Base-by-base conservation (phyloP, 1,140 invertebrate species). In the Popillia japonica region DNA sequence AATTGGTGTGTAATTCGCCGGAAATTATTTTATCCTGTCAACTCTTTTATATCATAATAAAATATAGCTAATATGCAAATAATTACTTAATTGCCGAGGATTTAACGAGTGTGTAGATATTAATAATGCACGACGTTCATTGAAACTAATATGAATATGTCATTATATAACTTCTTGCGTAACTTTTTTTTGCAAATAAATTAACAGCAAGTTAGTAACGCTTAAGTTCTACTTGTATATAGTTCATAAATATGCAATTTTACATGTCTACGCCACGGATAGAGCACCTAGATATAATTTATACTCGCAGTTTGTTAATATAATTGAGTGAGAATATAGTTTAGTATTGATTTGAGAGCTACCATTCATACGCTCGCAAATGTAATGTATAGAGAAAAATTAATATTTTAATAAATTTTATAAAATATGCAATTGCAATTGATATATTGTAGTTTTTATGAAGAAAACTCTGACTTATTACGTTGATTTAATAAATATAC, bases 161-260 rank as follows among this genome's bases (percentile, higher is more conserved):
- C 22, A 22, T 68, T 68, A 68, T 22, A 34, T 68, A 68, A 68
- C 27, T 68, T 68, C 61, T 68, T 27, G 27, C 61, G 22, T 34
- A 68, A 68, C 20, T 68, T 55, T 55, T 55, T 55, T 34, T 55
- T 68, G 6, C 22, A 68, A 68, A 68, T 22, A 34, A 23, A 68
- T 8, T 9, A 17, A 3, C 27, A 8, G 20, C 23, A 22, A 34
- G 48, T n/a, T 7, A 7, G 2, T 17, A 23, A 10, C 27, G 61
- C 7, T 23, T 3, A 1, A 0, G 20, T 68, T 11, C 22, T 23
- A 22, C 22, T 68, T 68, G 20, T 27, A 34, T 11, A 10, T 68
- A 27, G 10, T 22, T 6, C 61, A 22, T 34, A 68, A 68, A 22
- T 68, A 68, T 22, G 20, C 22, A 68, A 34, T 68, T 68, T 68